phyloP scores from a whole-genome alignment of 2,113 vertebrate species.

The Hystrix brachyura region DNA sequence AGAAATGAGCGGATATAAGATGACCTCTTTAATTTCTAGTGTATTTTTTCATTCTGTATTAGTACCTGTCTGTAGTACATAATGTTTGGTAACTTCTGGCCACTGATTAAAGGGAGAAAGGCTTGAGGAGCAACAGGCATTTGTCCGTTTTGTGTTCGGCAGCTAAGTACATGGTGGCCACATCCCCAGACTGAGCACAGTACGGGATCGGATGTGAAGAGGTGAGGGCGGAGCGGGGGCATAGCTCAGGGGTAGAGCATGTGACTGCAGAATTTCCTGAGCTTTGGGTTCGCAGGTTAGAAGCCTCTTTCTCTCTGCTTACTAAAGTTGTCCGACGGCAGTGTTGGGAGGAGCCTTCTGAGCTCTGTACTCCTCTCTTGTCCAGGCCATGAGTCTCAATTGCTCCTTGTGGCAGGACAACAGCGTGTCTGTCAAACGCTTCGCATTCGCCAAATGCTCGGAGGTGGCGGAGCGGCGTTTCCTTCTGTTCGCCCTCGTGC shows the following conservation, averaged over 20 bases:
- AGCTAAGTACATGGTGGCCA: not conserved
- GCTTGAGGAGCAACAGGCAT: not conserved
- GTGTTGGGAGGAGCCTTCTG: not conserved
- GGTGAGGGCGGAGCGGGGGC: too few species aligned
- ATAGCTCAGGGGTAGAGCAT: too few species aligned
- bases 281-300: not conserved
- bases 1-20: not conserved
- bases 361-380: not conserved
- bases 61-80: not conserved
- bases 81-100: not conserved
- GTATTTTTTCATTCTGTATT: not conserved
- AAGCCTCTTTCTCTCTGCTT: not conserved
- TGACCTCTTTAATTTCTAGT: not conserved
- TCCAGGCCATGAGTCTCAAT: conserved; percentile 56
- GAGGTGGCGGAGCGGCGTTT: not conserved
- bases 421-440: not conserved
- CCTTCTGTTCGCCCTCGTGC: conserved; percentile 67
- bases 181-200: not conserved
- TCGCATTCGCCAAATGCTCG: conserved; percentile 70
- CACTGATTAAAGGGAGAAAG: too few species aligned
- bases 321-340: not conserved
- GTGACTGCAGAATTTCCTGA: not conserved
- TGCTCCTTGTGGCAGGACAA: conserved; percentile 66
- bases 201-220: not conserved
- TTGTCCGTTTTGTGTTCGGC: not conserved